Conservation (phyloP, 2,113 vertebrate species). For the Sterrhoptilus dennistouni region DNA sequence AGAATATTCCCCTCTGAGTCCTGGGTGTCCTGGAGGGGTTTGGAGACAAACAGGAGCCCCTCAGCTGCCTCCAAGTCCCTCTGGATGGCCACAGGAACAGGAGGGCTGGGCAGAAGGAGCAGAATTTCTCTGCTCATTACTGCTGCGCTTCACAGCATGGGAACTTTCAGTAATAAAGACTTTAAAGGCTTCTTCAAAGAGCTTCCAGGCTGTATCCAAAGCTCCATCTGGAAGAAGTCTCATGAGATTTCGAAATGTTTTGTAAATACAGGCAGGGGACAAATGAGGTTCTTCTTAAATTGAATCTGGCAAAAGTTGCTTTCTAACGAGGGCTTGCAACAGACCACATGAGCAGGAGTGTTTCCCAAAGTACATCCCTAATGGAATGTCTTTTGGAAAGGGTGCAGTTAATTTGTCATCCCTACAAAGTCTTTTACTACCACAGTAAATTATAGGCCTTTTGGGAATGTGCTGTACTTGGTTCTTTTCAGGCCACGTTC, state of each 20-base stretch:
- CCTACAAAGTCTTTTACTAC: background rate
- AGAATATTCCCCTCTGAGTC: background rate
- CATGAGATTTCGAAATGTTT: conserved; percentile 16
- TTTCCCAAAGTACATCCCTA: background rate
- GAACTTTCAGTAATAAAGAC: background rate
- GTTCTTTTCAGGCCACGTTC: conserved; percentile 20
- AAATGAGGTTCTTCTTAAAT: conserved; percentile 1
- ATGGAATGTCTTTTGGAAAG: conserved; percentile 3
- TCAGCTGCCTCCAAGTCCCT: background rate
- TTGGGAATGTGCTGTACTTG: conserved; percentile 16
- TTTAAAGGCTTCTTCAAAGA: conserved; percentile 46
- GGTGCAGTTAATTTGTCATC: conserved; percentile 17
- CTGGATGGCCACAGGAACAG: background rate
- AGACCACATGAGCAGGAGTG: background rate
- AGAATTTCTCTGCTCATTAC: background rate
- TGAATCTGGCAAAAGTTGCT: conserved; percentile 15
- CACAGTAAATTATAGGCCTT: conserved; percentile 4
- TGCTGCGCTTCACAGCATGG: background rate
- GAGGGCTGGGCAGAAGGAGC: background rate
- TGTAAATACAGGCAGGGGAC: conserved; percentile 45
- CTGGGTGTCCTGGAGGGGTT: background rate
- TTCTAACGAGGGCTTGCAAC: background rate
- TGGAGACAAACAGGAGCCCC: background rate
- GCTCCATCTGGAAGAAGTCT: conserved; percentile 46
- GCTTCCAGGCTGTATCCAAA: background rate